Conservation (phyloP, 2,113 vertebrate species). For the Barnardius zonarius region DNA sequence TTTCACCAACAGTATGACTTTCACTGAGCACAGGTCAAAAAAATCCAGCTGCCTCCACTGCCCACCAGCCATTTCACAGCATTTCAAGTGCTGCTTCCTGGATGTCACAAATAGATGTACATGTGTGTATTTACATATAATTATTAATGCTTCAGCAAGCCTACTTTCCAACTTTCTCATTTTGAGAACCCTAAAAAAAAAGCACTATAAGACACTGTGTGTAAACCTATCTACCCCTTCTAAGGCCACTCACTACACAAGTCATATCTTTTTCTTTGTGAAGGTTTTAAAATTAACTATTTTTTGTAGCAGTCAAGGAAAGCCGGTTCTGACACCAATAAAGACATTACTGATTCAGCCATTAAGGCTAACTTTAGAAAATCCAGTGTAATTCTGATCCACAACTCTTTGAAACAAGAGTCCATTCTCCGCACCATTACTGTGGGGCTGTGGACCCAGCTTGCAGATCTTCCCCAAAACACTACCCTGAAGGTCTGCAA, state of each 20-base stretch:
- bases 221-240: neutral
- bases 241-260: neutral
- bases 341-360: neutral
- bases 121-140: neutral
- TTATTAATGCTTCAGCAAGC: neutral
- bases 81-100: neutral
- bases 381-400: neutral
- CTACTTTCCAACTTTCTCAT: neutral
- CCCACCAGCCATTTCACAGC: rapidly evolving
- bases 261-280: rapidly evolving
- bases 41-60: neutral
- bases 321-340: neutral
- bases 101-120: neutral
- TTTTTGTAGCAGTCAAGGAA: neutral
- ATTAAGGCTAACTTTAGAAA: neutral
- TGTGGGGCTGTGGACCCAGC: rapidly evolving
- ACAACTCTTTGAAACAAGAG: neutral
- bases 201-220: rapidly evolving
- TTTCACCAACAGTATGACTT: neutral
- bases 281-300: neutral
- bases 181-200: neutral
- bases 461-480: neutral
- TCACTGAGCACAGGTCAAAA: neutral
- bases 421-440: neutral
- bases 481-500: neutral